Conservation (phyloP, 2,113 vertebrate species). For the Cavia porcellus region DNA sequence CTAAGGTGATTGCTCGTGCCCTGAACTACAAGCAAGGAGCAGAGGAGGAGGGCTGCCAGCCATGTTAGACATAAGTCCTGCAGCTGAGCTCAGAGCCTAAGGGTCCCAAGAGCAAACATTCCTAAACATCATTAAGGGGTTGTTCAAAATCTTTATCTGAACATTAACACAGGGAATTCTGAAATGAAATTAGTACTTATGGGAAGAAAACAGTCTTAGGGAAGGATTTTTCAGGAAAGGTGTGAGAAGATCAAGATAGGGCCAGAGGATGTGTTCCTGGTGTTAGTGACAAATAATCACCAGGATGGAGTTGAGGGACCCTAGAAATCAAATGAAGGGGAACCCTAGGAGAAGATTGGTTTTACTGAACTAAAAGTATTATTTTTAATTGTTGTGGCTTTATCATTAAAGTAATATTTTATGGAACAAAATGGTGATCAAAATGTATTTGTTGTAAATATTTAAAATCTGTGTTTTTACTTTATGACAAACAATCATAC, state of each 20-base stretch:
- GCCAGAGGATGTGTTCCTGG: background rate
- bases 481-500: background rate
- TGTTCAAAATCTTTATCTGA: background rate
- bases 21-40: background rate
- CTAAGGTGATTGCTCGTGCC: background rate
- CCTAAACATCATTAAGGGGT: background rate
- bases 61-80: background rate
- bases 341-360: background rate
- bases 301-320: background rate
- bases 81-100: background rate
- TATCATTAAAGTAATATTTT: background rate
- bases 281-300: background rate
- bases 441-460: background rate
- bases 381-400: background rate
- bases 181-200: background rate
- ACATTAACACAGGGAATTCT: background rate
- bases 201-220: background rate
- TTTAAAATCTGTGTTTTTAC: conserved; percentile 21
- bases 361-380: background rate
- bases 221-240: background rate
- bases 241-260: background rate
- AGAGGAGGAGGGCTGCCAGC: background rate
- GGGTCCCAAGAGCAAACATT: background rate
- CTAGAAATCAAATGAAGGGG: background rate
- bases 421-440: background rate